These are phyloP conservation scores for Emydoidea blandingii DNA, from an alignment of 2,797 vertebrate genomes.

Conservation along the genomic window DNA sequence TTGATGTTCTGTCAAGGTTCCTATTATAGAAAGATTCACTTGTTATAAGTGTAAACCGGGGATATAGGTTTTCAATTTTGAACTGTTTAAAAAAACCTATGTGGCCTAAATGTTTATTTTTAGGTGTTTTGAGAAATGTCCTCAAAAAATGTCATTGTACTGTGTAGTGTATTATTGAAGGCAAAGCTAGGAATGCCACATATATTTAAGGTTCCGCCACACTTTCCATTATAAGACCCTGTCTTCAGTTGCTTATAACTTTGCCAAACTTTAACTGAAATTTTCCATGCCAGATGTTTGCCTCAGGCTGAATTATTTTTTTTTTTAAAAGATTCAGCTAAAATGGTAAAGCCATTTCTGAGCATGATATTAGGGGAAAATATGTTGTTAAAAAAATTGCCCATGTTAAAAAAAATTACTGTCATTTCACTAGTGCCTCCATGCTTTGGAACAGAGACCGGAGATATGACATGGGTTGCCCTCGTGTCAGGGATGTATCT, in stretches of 20 bases:
- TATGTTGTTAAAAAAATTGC: neutral
- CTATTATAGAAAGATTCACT: neutral
- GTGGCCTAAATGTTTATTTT: neutral
- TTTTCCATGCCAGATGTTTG: neutral
- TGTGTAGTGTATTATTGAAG: neutral
- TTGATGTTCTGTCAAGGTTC: constrained; percentile 49
- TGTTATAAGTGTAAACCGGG: constrained; percentile 3
- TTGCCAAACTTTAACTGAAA: neutral
- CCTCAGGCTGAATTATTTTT: neutral
- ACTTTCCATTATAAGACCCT: neutral
- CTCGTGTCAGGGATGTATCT: neutral
- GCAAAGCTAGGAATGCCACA: neutral
- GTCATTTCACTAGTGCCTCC: neutral
- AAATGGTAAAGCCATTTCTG: neutral
- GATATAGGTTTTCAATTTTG: constrained; percentile 1
- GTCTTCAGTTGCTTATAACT: neutral
- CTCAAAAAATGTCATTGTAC: neutral
- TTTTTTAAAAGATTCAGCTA: neutral
- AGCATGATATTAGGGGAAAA: neutral
- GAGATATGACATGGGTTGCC: neutral
- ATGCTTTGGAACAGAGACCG: neutral
- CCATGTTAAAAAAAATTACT: neutral
- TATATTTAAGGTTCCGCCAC: neutral
- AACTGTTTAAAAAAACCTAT: neutral
- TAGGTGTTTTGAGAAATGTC: neutral